phyloP scores from a whole-genome alignment of 2,113 vertebrate species.

The Eudyptes chrysolophus region DNA sequence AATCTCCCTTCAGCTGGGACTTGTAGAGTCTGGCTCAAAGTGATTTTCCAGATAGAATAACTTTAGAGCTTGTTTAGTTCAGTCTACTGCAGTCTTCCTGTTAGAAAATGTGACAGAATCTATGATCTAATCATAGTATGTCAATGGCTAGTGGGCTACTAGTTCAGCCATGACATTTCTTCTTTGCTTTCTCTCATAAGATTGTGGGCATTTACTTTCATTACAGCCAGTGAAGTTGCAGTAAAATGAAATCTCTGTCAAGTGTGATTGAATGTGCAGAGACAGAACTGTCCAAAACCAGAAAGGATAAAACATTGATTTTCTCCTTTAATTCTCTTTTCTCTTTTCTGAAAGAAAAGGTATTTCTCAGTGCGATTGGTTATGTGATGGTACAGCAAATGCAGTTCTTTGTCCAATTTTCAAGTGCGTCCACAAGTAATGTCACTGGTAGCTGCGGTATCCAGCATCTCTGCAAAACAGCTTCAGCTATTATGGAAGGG shows the following conservation, averaged over 20 bases:
- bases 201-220: background rate
- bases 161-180: background rate
- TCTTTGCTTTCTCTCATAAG: background rate
- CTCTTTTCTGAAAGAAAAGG: background rate
- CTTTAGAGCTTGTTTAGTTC: background rate
- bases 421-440: fast-evolving
- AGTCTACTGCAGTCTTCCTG: background rate
- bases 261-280: background rate
- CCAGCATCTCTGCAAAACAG: background rate
- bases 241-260: conserved; percentile 25
- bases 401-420: background rate
- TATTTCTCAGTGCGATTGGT: background rate
- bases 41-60: background rate
- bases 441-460: background rate
- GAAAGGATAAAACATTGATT: background rate
- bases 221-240: background rate
- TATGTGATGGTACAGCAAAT: background rate
- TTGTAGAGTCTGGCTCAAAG: background rate
- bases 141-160: background rate
- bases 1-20: background rate
- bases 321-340: background rate
- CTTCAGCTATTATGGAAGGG: background rate
- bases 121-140: background rate
- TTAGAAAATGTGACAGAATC: background rate
- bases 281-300: background rate